phyloP scores from a whole-genome alignment of 1,140 invertebrate genomes.

The Caerostris darwini region DNA sequence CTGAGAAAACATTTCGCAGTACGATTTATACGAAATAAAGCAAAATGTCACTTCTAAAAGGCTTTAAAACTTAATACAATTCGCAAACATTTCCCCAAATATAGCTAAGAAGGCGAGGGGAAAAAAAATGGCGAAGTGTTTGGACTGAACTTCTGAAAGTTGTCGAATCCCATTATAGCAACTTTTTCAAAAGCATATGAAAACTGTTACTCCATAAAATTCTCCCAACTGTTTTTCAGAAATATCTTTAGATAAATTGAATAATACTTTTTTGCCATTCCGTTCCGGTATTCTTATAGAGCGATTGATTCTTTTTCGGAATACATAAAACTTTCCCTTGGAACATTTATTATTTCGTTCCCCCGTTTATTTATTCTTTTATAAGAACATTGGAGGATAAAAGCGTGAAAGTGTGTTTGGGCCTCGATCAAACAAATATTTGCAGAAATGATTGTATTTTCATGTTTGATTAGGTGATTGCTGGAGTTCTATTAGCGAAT shows the following conservation, averaged over 20 bases:
- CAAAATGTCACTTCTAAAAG: neutral
- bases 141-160: neutral
- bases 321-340: neutral
- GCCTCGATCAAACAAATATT: neutral
- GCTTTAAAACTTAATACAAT: neutral
- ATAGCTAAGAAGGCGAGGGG: neutral
- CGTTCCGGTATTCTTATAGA: neutral
- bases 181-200: neutral
- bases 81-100: neutral
- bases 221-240: neutral
- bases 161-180: slow-evolving; percentile 2
- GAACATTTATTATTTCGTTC: neutral
- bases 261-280: neutral
- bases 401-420: neutral
- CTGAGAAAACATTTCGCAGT: neutral
- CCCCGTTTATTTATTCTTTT: neutral
- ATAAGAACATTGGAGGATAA: neutral
- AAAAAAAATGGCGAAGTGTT: neutral
- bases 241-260: neutral
- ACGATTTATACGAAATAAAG: neutral
- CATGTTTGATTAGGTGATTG: neutral
- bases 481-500: neutral
- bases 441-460: neutral
- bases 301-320: neutral
- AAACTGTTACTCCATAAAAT: neutral